Base-by-base conservation (phyloP, 2,888 invertebrate species). In the Heteropelma amictum region DNA sequence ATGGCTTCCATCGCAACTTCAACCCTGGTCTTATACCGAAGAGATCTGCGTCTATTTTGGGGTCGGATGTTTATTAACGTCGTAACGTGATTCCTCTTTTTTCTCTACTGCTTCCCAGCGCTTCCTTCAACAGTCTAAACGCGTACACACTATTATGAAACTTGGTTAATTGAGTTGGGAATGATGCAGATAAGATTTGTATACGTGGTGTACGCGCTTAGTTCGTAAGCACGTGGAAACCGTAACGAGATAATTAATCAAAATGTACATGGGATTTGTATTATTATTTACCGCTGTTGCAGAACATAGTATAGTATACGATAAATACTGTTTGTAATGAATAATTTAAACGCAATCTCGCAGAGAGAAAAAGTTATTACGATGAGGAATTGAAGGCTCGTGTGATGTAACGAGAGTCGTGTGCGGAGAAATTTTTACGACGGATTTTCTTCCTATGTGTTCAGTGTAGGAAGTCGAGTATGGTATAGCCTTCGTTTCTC, bases 51-150 rank as follows among this genome's bases (percentile, higher is more conserved):
- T 56, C 17, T 38, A 64, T 60, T 54, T 64, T 53, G 38, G 12
- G 69, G 58, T 64, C 69, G 64, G 30, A 35, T 58, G 45, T 60
- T 69, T 58, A 69, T 74, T 64, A 74, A 63, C 38, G 21, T 42
- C 33, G 45, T 74, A 64, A 60, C 38, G 56, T 56, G 64, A 74
- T 58, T 54, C 5, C 14, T 19, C 58, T 10, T 17, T 38, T 26
- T 7, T 14, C 35, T 5, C 5, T 21, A 42, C 49, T 42, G 17
- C 3, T 21, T 35, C 17, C 23, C 28, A 35, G 38, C 23, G 35
- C 38, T 23, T 21, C 35, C 35, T 8, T 35, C 35, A 19, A 35
- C 38, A 51, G n/a, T 38, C 26, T 21, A 38, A 28, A 51, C 21
- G 35, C 38, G 40, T 38, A n/a, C n/a, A n/a, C n/a, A n/a, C n/a